A percentile compares a stretch with the other conserved stretches of the same genome.
Evolutionary conservation across 2,113 vertebrate species (phyloP).

Genomic region (Macroglossus sobrinus): DNA sequence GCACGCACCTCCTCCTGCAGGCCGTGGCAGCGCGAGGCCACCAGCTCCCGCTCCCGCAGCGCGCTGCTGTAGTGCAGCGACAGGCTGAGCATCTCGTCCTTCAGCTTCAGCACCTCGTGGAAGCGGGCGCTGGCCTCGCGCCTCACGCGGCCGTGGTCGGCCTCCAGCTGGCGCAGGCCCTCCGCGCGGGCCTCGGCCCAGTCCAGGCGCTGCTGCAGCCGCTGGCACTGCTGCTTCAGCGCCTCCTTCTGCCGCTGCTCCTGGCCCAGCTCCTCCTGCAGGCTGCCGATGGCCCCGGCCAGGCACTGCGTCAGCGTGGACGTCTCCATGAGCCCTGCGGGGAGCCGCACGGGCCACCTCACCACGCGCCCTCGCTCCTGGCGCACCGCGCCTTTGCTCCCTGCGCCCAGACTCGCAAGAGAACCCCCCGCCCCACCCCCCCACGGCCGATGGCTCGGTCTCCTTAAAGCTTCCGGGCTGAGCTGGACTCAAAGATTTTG

Average conservation of each 20-base stretch:
- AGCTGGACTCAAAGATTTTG: fast-evolving
- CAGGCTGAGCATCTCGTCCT: slow-evolving; percentile 90
- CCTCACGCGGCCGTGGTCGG: slow-evolving; percentile 82
- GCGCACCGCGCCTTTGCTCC: too few relatives aligned
- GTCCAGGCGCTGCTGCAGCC: slow-evolving; percentile 77
- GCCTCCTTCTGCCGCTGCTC: slow-evolving; percentile 82
- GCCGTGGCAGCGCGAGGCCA: slow-evolving; percentile 82
- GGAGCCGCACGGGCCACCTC: fast-evolving
- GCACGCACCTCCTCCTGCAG: slow-evolving; percentile 88
- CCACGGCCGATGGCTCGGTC: too few relatives aligned
- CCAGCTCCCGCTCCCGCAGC: slow-evolving; percentile 88
- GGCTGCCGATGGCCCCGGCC: slow-evolving; percentile 85
- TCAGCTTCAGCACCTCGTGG: slow-evolving; percentile 85
- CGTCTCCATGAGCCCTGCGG: slow-evolving; percentile 89
- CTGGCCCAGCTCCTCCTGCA: slow-evolving; percentile 89
- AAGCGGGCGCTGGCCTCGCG: slow-evolving; percentile 83
- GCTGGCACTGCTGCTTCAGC: slow-evolving; percentile 68
- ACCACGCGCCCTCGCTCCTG: background rate
- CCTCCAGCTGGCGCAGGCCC: slow-evolving; percentile 71
- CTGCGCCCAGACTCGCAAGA: background rate
- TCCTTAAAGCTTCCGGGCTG: background rate
- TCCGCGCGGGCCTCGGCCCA: background rate
- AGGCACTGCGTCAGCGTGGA: slow-evolving; percentile 91
- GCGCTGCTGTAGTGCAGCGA: slow-evolving; percentile 85
- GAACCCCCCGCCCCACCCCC: background rate